phyloP scores from a whole-genome alignment of 2,113 vertebrate genomes.

The Emydocephalus ijimae region DNA sequence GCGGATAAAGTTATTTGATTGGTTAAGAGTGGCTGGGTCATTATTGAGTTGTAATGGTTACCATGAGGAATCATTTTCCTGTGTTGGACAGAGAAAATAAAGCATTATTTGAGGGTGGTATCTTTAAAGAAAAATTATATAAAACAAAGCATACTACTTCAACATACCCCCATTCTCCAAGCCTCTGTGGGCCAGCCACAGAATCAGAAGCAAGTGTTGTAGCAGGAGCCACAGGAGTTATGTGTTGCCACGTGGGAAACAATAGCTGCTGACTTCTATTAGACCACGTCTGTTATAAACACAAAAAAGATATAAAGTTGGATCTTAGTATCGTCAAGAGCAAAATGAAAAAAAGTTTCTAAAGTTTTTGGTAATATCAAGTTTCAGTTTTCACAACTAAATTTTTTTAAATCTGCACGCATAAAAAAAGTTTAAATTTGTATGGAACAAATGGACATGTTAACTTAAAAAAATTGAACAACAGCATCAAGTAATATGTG shows the following conservation, averaged over 20 bases:
- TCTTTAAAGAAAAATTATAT: background rate
- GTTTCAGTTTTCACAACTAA: background rate
- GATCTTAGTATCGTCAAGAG: background rate
- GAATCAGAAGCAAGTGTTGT: conserved; percentile 84
- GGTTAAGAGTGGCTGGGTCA: conserved; percentile 90
- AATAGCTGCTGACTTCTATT: conserved; percentile 90
- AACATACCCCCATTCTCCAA: conserved; percentile 95
- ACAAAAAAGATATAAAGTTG: background rate
- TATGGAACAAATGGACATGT: background rate
- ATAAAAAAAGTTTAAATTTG: background rate
- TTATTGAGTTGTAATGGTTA: conserved; percentile 90
- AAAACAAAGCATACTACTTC: background rate
- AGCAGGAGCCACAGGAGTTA: conserved; percentile 81
- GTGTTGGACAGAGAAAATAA: conserved; percentile 49
- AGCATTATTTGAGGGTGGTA: conserved; percentile 8
- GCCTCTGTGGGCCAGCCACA: conserved; percentile 88
- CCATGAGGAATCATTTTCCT: conserved; percentile 94
- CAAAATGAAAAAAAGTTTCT: background rate
- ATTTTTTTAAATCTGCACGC: background rate
- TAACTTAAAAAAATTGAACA: background rate
- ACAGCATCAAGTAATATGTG: background rate
- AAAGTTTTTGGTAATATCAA: background rate
- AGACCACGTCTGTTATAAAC: conserved; percentile 82
- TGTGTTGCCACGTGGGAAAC: conserved; percentile 93
- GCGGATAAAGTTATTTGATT: conserved; percentile 95